Evolutionary conservation across 1,140 invertebrate genomes (phyloP), one percentile per base, ranked within the genome.

Genomic region (Pseudomyrmex flavicornis): DNA sequence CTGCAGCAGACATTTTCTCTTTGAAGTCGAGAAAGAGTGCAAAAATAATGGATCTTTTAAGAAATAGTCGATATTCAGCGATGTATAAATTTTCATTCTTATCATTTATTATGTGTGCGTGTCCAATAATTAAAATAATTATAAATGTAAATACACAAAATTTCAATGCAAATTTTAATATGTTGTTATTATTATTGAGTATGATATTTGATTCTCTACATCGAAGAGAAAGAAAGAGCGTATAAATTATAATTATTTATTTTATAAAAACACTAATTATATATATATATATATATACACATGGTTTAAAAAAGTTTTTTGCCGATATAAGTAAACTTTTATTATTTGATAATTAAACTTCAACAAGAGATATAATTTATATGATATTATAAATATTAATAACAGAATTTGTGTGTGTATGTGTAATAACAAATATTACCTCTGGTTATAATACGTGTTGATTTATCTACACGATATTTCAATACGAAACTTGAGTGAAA

Each of bases 21-120:
- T 84, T 84, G 86, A 88, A 88, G 86, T 84, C 48, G 83, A 73
- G 69, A 62, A 83, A 75, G 66, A 61, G 83, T 54, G 70, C 76
- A 88, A 88, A 88, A 88, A 87, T 86, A 85, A 68, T 20, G 61
- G 83, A 87, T 83, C 86, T 88, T 87, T 88, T 86, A 79, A 87
- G 83, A 88, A 80, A 80, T 59, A 70, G 76, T 35, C 54, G 56
- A 80, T 70, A 44, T 44, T 80, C 20, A 59, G 66, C 54, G 66
- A 17, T 50, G 76, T 22, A 59, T 80, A 70, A 59, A 70, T 80
- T 72, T 59, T 72, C 22, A 59, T 59, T 52, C 35, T 15, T 22
- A 22, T 0, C 35, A 22, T 48, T 58, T 70, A 79, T 79, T 69
- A 5, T 35, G 35, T 35, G 35, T 5, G 35, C 1, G 35, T 35